These are phyloP conservation scores for Bufo bufo DNA, from an alignment of 2,113 vertebrate species.

Conservation along the genomic window DNA sequence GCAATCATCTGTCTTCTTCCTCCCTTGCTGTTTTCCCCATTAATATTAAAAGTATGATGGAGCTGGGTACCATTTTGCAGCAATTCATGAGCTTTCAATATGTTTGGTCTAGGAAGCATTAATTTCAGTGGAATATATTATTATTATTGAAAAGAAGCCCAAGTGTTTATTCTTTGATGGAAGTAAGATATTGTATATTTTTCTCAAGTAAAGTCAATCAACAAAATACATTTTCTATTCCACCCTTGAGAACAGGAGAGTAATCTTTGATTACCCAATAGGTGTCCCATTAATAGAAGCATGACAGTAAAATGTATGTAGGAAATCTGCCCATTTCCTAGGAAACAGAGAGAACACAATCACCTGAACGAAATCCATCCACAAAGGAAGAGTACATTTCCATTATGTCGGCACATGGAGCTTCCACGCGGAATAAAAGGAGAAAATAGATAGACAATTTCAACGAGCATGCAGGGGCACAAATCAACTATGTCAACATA, in stretches of 20 bases:
- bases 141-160: neutral
- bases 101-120: neutral
- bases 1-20: too few relatives aligned
- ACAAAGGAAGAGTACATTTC: constrained; percentile 43
- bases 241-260: neutral
- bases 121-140: neutral
- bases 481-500: constrained; percentile 36
- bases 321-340: constrained; percentile 40
- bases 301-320: constrained; percentile 37
- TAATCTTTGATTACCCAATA: constrained; percentile 42
- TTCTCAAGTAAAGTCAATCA: constrained; percentile 30
- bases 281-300: constrained; percentile 42
- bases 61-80: too few relatives aligned
- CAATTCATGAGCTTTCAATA: too few relatives aligned
- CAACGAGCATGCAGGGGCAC: neutral
- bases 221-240: constrained; percentile 29
- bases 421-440: constrained; percentile 22
- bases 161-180: constrained; percentile 21
- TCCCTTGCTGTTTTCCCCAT: too few relatives aligned
- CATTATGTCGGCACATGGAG: constrained; percentile 42
- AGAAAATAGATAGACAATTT: constrained; percentile 36
- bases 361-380: constrained; percentile 21
- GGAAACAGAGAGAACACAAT: constrained; percentile 44
- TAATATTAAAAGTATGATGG: too few relatives aligned
- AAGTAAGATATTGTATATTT: neutral